A percentile compares a stretch with the other conserved stretches of the same genome.
Evolutionary conservation across 2,888 invertebrate genomes (phyloP).

Genomic region (Eumerus sabulonum): DNA sequence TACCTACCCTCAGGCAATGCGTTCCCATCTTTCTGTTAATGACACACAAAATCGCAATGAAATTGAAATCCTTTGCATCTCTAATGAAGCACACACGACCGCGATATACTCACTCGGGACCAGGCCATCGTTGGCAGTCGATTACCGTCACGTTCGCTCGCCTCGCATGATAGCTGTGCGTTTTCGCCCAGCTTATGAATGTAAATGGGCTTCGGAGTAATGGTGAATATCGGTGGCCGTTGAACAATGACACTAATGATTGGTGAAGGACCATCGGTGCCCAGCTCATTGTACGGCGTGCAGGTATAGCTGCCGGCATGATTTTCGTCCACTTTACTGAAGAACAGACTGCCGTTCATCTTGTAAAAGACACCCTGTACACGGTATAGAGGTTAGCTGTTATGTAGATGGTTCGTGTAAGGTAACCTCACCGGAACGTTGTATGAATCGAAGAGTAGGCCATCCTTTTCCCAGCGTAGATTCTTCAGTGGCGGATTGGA

Average conservation of each 20-base stretch:
- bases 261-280: slow-evolving; percentile 90
- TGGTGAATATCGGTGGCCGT: slow-evolving; percentile 90
- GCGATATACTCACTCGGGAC: slow-evolving; percentile 81
- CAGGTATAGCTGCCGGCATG: slow-evolving; percentile 95
- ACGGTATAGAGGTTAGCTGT: slow-evolving; percentile 17
- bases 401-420: too few species aligned
- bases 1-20: slow-evolving; percentile 85
- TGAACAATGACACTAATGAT: slow-evolving; percentile 91
- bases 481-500: slow-evolving; percentile 94
- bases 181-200: slow-evolving; percentile 89
- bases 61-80: slow-evolving; percentile 43
- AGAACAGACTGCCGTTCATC: slow-evolving; percentile 90
- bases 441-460: slow-evolving; percentile 92
- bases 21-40: slow-evolving; percentile 85
- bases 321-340: slow-evolving; percentile 90
- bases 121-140: slow-evolving; percentile 84
- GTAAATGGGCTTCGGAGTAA: slow-evolving; percentile 90
- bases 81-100: slow-evolving; percentile 12
- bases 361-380: slow-evolving; percentile 87
- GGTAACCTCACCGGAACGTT: slow-evolving; percentile 83
- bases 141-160: slow-evolving; percentile 84
- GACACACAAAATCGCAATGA: slow-evolving; percentile 69
- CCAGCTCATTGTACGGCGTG: slow-evolving; percentile 93
- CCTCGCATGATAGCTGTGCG: slow-evolving; percentile 90
- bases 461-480: slow-evolving; percentile 96